These are phyloP conservation scores for Petrocephalus schoutedeni DNA, from an alignment of 2,797 vertebrate genomes.

Conservation along the genomic window DNA sequence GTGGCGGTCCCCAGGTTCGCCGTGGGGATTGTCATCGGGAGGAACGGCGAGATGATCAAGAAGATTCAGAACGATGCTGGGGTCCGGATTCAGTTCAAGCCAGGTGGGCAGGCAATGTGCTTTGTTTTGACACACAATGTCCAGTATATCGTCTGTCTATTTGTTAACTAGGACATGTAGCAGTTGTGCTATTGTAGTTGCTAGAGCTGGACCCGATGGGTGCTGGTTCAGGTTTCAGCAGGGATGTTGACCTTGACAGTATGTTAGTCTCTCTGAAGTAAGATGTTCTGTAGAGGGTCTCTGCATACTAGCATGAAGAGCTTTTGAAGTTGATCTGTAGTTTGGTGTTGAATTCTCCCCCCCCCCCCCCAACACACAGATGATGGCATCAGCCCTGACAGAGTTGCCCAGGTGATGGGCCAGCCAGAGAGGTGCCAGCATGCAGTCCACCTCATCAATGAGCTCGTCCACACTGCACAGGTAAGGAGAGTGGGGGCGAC, in stretches of 20 bases:
- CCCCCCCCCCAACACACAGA: slow-evolving; percentile 57
- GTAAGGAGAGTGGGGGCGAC: slow-evolving; percentile 46
- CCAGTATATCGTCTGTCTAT: not conserved
- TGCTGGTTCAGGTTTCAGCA: not conserved
- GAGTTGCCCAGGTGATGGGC: slow-evolving; percentile 95
- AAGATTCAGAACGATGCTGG: slow-evolving; percentile 97
- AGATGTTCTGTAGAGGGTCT: not conserved
- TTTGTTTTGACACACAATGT: not conserved
- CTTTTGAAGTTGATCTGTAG: not conserved
- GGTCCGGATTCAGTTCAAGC: slow-evolving; percentile 97
- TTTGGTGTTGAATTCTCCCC: not conserved
- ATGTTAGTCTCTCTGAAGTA: not conserved
- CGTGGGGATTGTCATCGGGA: slow-evolving; percentile 95
- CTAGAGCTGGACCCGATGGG: not conserved
- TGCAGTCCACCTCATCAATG: slow-evolving; percentile 88
- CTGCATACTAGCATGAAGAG: not conserved
- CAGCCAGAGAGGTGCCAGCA: slow-evolving; percentile 92
- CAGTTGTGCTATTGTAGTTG: not conserved
- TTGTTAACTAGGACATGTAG: not conserved
- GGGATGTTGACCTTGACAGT: not conserved
- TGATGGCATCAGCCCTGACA: slow-evolving; percentile 87
- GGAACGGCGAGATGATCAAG: slow-evolving; percentile 98
- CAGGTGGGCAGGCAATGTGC: slow-evolving; percentile 65
- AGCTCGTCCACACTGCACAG: slow-evolving; percentile 94
- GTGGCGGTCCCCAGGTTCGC: slow-evolving; percentile 93